These are phyloP conservation scores for Pollimyrus isidori DNA, from an alignment of 2,113 vertebrate species.

Conservation along the genomic window DNA sequence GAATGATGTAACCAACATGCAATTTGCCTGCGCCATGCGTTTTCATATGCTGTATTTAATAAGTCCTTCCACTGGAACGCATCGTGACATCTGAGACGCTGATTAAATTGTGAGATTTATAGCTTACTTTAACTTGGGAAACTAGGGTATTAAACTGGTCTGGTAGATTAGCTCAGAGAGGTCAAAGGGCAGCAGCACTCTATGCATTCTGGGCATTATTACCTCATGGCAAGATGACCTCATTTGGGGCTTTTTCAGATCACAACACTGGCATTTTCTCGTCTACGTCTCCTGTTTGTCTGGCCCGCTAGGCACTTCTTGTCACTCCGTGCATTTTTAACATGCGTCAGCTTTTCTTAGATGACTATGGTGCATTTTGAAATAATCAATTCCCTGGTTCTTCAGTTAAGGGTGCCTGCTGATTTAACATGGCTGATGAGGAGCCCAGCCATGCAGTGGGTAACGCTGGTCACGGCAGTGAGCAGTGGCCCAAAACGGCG, in stretches of 20 bases:
- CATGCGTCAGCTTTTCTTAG: background rate
- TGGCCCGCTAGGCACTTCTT: background rate
- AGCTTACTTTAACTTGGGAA: background rate
- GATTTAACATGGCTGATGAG: background rate
- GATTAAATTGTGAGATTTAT: background rate
- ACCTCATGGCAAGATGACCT: slow-evolving; percentile 28
- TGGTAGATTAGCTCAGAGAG: background rate
- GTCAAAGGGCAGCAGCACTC: background rate
- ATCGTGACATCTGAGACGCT: background rate
- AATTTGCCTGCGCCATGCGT: background rate
- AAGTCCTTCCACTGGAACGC: background rate
- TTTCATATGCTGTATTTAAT: background rate
- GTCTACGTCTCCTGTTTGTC: slow-evolving; percentile 30
- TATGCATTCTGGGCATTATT: slow-evolving; percentile 16
- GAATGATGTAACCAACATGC: background rate
- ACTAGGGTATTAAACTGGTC: background rate
- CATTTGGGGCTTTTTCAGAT: slow-evolving; percentile 44
- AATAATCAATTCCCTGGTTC: background rate
- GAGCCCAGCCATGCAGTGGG: background rate
- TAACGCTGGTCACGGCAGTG: background rate
- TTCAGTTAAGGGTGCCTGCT: background rate
- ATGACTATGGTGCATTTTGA: background rate
- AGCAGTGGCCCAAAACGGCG: background rate
- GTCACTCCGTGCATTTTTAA: background rate
- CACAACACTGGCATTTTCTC: slow-evolving; percentile 12